Conservation (phyloP, 2,113 vertebrate species). For the Dryoscopus gambensis region DNA sequence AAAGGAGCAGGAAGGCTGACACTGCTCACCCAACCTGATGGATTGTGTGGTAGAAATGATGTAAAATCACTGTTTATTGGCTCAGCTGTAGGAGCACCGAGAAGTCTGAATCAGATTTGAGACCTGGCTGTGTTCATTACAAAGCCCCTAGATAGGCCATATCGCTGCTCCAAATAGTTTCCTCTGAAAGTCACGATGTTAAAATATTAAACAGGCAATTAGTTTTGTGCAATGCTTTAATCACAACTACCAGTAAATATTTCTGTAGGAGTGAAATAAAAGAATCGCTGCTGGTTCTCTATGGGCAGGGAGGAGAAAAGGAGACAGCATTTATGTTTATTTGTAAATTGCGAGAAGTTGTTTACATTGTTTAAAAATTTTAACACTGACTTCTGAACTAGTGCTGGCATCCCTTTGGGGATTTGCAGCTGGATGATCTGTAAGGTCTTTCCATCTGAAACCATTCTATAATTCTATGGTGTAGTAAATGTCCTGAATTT, state of each 20-base stretch:
- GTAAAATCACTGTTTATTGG: neutral
- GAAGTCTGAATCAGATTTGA: neutral
- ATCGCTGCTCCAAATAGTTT: neutral
- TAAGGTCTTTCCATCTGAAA: neutral
- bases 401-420: neutral
- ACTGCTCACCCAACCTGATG: rapidly evolving
- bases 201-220: neutral
- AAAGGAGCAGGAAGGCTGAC: neutral
- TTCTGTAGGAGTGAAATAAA: neutral
- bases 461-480: neutral
- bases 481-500: neutral
- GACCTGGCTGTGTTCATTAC: neutral
- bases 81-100: rapidly evolving
- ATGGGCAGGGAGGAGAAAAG: neutral
- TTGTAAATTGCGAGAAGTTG: neutral
- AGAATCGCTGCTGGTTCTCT: neutral
- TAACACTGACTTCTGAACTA: neutral
- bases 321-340: neutral
- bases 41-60: neutral
- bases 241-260: neutral
- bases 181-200: rapidly evolving
- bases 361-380: neutral
- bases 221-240: neutral
- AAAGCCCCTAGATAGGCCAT: rapidly evolving
- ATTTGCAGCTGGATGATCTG: neutral